phyloP scores from a whole-genome alignment of 2,888 invertebrate species.

The Drosophila nigricruria region DNA sequence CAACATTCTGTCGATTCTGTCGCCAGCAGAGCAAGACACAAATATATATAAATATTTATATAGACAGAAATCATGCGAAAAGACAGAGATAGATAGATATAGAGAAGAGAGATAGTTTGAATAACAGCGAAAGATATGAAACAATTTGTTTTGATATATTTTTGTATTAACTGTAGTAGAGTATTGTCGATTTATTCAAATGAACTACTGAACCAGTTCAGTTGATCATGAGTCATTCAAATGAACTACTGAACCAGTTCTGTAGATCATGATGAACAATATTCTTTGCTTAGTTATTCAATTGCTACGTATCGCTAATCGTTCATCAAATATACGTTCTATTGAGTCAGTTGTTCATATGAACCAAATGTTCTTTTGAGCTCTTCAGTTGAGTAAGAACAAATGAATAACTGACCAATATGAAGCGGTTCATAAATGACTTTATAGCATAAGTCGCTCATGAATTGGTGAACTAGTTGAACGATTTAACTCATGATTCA shows the following conservation, averaged over 20 bases:
- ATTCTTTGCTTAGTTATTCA: not conserved
- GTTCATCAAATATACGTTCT: not conserved
- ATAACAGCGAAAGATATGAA: not conserved
- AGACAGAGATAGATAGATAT: not conserved
- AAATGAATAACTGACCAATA: not conserved
- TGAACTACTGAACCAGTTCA: not conserved
- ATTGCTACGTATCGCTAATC: not conserved
- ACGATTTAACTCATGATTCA: not conserved
- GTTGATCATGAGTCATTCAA: not conserved
- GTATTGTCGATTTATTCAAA: not conserved
- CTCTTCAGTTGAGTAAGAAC: not conserved
- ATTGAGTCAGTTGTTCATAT: not conserved
- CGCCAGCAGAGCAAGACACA: slow-evolving; percentile 33
- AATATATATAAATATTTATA: slow-evolving; percentile 8
- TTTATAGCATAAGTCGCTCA: not conserved
- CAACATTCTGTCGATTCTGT: slow-evolving; percentile 85
- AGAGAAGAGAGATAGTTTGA: not conserved
- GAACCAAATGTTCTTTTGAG: not conserved
- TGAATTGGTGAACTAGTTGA: not conserved
- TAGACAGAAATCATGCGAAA: slow-evolving; percentile 27
- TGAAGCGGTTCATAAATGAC: not conserved
- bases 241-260: not conserved
- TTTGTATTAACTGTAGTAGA: not conserved
- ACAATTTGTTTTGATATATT: not conserved
- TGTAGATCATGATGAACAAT: not conserved